Evolutionary conservation across 2,888 invertebrate genomes (phyloP), one percentile per base, ranked within the genome.

Genomic region (Smittia aterrima): DNA sequence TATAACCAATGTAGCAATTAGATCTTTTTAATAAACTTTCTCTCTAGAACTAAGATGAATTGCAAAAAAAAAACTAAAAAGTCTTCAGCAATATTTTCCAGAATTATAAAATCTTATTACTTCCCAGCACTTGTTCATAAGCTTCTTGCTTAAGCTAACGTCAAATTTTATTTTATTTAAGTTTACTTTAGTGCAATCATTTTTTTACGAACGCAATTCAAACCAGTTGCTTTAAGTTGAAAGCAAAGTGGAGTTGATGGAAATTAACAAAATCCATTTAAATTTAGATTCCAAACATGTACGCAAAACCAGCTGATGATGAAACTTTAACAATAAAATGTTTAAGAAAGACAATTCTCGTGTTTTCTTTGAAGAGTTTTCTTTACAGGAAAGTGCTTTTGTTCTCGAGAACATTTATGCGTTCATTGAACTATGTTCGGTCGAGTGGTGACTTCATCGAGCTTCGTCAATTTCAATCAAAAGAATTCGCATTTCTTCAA

Each of bases 291-390:
- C 20, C 7, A 58, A 22, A 58, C 22, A 58, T 58, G 58, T 22
- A 58, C n/a, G 58, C 7, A 58, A 58, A 38, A 22, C 9, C 22
- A 58, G 18, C 58, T 58, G 58, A 58, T 58, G 58, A 58, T 22
- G 16, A 58, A 58, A 58, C 47, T 47, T 47, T 47, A 47, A 58
- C 58, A 58, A 58, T 58, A 58, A 58, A 58, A 58, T 58, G 18
- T 58, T 58, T 18, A 20, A 58, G 58, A 58, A 18, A 58, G 22
- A 58, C 22, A 58, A 16, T n/a, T 47, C 2, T n/a, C 47, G 47
- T 47, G 16, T 47, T 47, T 47, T 47, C 11, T 38, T 38, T 16
- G 16, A 22, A 20, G 6, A 58, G 22, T 7, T 20, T 18, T 58
- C 1, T 58, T 58, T 22, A 38, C 38, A 38, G 38, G 9, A 38